Evolutionary conservation across 2,113 vertebrate species (phyloP), one percentile per base, ranked within the genome.

Genomic region (Oxyura jamaicensis): DNA sequence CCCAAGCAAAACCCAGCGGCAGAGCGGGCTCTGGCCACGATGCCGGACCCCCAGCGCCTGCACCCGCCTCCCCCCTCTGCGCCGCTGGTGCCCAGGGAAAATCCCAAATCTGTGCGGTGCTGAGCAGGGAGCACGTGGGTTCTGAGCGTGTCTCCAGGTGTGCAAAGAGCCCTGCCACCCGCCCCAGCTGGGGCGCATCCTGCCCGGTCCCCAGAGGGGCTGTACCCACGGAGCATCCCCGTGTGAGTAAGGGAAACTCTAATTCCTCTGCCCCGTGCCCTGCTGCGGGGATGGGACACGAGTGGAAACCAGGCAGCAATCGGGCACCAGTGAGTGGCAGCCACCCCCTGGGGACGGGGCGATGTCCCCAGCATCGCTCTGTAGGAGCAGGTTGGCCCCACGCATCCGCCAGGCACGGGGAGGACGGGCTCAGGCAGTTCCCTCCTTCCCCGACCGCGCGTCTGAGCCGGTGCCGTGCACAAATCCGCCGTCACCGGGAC

Each of bases 361-460:
- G 59, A 42, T 16, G 56, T 73, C n/a, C n/a, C 72, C 50, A 73
- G 20, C n/a, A 41, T 46, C 11, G 25, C 65, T 35, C 50, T 59
- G 72, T 53, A 29, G 28, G 42, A 50, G 77, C 50, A 25, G 31
- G 19, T 67, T 33, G 50, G 58, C 79, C 11, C 31, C 39, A 42
- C 17, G 14, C 20, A 41, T 3, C 0, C 0, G 1, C 65, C 52
- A 56, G 58, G 55, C n/a, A 50, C 0, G 0, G 36, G 52, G 55
- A 78, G 42, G 67, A 86, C 2, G 7, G 76, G 56, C 67, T 62
- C 44, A 36, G 58, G 42, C 8, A 0, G 17, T 35, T 62, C 44
- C 67, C 88, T 85, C 58, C 67, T 53, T 88, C 63, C 63, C 62
- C 29, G 39, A 35, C 66, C 0, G 0, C 1, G 4, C 19, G 52